Conservation (phyloP, 2,113 vertebrate genomes). For the Gavialis gangeticus region DNA sequence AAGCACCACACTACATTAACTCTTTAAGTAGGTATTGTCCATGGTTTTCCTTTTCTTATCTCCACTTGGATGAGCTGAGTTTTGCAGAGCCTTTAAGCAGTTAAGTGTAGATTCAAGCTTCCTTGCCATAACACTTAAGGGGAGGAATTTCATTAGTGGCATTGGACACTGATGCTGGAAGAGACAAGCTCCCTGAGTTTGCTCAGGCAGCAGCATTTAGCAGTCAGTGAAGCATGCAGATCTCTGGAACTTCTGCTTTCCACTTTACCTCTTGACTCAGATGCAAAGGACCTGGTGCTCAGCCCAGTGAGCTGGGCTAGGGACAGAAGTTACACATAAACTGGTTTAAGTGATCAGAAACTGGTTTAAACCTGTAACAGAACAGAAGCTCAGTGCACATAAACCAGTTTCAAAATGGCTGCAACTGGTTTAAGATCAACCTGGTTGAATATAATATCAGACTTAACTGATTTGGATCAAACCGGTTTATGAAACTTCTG, state of each 20-base stretch:
- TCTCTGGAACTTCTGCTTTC: neutral
- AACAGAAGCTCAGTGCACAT: neutral
- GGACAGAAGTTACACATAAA: too few relatives aligned
- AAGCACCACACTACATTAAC: neutral
- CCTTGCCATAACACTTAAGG: constrained; percentile 3
- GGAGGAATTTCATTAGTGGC: neutral
- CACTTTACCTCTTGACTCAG: neutral
- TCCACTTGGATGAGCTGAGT: neutral
- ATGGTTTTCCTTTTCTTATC: neutral
- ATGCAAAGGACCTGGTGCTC: neutral
- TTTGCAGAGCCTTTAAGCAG: neutral
- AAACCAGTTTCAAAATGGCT: neutral
- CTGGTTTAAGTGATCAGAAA: too few relatives aligned
- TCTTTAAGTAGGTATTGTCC: neutral
- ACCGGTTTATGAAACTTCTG: too few relatives aligned
- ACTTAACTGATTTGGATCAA: too few relatives aligned
- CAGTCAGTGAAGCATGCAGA: neutral
- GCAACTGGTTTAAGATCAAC: too few relatives aligned
- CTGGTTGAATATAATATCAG: too few relatives aligned
- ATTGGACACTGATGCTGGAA: neutral
- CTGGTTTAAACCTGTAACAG: too few relatives aligned
- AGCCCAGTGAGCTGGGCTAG: neutral
- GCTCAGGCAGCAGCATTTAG: neutral
- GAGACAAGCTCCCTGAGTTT: neutral
- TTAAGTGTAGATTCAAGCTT: constrained; percentile 23